Percentiles rank a stretch among this genome's conserved stretches.
These are phyloP conservation scores for Pectinophora gossypiella DNA, from an alignment of 1,140 invertebrate genomes.

Conservation along the genomic window DNA sequence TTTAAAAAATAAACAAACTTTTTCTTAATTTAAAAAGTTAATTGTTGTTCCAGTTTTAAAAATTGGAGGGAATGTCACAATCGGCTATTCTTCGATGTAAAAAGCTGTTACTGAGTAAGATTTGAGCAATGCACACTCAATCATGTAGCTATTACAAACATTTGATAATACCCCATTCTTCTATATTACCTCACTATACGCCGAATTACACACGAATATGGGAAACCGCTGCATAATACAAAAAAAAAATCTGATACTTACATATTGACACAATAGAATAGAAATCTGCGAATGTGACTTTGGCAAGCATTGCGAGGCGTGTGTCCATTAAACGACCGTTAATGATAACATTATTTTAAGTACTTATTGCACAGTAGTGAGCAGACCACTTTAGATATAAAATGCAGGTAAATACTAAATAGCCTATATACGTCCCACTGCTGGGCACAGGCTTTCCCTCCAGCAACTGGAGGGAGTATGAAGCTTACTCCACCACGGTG, in stretches of 20 bases:
- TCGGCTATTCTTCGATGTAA: no score
- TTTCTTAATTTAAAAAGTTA: no score
- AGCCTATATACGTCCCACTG: no score
- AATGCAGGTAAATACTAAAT: no score
- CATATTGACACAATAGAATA: slow-evolving; percentile 35
- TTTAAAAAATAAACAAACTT: no score
- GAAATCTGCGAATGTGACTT: slow-evolving; percentile 18
- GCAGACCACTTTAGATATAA: background rate
- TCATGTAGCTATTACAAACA: slow-evolving; percentile 35
- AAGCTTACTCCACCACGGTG: no score
- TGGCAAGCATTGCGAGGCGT: slow-evolving; percentile 7
- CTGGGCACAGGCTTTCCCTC: background rate
- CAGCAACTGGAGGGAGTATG: no score
- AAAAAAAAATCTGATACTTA: slow-evolving; percentile 27
- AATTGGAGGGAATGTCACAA: no score
- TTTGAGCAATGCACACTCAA: slow-evolving; percentile 18
- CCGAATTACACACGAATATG: slow-evolving; percentile 35
- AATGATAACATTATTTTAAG: background rate
- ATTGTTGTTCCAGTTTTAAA: no score
- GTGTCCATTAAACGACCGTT: slow-evolving; percentile 8
- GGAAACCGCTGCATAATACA: slow-evolving; percentile 34
- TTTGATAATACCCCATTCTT: slow-evolving; percentile 52
- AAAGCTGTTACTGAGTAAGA: no score
- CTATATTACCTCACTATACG: slow-evolving; percentile 26
- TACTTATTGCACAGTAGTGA: no score